Evolutionary conservation across 2,888 invertebrate species (phyloP).

Genomic region (Ischnus inquisitorius): DNA sequence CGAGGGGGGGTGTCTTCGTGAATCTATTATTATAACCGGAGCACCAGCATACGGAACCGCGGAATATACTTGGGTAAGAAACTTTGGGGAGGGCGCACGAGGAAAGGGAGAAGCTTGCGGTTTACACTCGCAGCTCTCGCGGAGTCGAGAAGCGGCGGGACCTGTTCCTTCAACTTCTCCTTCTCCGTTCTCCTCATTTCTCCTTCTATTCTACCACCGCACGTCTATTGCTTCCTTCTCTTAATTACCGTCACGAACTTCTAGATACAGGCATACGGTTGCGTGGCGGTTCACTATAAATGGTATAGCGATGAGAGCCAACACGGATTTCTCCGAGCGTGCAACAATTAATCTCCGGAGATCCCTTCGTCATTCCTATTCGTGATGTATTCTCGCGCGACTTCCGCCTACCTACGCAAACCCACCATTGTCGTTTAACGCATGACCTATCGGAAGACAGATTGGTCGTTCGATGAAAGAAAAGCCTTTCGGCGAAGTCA

Average conservation of each 20-base stretch:
- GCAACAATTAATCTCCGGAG: slow-evolving; percentile 60
- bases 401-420: background rate
- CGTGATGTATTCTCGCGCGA: slow-evolving; percentile 19
- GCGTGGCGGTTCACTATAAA: slow-evolving; percentile 1
- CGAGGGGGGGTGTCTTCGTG: background rate
- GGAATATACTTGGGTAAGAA: slow-evolving; percentile 40
- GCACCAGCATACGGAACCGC: background rate
- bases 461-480: slow-evolving; percentile 16
- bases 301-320: slow-evolving; percentile 29
- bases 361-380: slow-evolving; percentile 39
- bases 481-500: slow-evolving; percentile 27
- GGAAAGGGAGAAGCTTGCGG: background rate
- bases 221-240: slow-evolving; percentile 60
- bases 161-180: background rate
- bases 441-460: slow-evolving; percentile 31
- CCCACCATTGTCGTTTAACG: slow-evolving; percentile 36
- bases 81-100: slow-evolving; percentile 7
- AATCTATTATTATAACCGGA: slow-evolving; percentile 23
- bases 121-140: slow-evolving; percentile 33
- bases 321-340: slow-evolving; percentile 50
- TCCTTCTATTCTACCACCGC: slow-evolving; percentile 47
- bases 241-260: slow-evolving; percentile 59
- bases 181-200: slow-evolving; percentile 1
- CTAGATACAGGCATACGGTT: slow-evolving; percentile 13
- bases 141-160: slow-evolving; percentile 36